Evolutionary conservation across 2,888 invertebrate species (phyloP), one percentile per base, ranked within the genome.

Genomic region (Orthosia gothica): DNA sequence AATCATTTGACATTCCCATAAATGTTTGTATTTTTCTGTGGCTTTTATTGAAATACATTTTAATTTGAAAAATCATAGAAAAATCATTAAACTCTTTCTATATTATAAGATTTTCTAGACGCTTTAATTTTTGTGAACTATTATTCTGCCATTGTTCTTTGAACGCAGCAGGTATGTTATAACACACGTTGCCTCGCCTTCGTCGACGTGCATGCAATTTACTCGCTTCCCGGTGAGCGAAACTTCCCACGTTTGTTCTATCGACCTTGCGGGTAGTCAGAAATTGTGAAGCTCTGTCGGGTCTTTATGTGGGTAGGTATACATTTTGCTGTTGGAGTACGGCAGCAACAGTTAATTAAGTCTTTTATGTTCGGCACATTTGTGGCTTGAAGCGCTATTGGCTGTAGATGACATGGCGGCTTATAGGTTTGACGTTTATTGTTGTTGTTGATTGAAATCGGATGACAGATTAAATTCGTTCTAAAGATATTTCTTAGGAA

Each of bases 161-260:
- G 63, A 75, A 78, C 82, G 68, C 73, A 70, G 74, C 74, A 52
- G 64, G 76, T 70, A 70, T 49, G 75, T 76, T 72, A 68, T 82
- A 68, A 64, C 76, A 52, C 62, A 65, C 72, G 55, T 40, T 61
- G 32, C 20, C 26, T 47, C 40, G n/a, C 59, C 15, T n/a, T 54
- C 45, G 20, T 32, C n/a, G 20, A 70, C 67, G 55, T 74, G 71
- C 66, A 79, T 83, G 77, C 81, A 85, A 79, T 87, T 85, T 85
- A 72, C 61, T 61, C 55, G 52, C 72, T 67, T 76, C 79, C 73
- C 63, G 49, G 67, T 57, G 79, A 68, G 68, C 47, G 73, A 59
- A 86, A 75, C 71, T 80, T 81, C 50, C 59, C 50, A 67, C 70
- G 59, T 65, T 71, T 70, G 67, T 64, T 84, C 50, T 50, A 84